phyloP scores from a whole-genome alignment of 2,113 vertebrate genomes.

The Strix aluco region DNA sequence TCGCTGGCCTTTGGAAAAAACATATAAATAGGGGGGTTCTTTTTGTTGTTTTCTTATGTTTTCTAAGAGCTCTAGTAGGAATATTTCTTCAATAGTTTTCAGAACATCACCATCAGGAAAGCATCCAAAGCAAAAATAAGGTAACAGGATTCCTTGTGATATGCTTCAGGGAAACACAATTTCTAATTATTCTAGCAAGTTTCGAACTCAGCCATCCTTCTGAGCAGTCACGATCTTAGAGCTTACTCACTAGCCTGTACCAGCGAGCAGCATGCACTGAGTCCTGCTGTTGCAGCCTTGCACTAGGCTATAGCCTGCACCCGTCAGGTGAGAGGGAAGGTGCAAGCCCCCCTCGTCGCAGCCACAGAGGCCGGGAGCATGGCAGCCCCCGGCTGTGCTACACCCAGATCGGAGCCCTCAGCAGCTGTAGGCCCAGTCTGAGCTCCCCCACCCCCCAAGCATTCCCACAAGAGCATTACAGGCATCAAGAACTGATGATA shows the following conservation, averaged over 20 bases:
- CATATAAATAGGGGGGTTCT: neutral
- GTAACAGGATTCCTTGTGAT: neutral
- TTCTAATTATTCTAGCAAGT: neutral
- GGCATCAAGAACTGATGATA: accelerated
- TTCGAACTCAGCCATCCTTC: neutral
- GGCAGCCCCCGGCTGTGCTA: neutral
- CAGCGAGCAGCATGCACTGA: neutral
- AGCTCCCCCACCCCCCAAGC: neutral
- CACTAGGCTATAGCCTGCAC: neutral
- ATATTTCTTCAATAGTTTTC: neutral
- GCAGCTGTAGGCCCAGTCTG: neutral
- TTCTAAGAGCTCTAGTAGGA: neutral
- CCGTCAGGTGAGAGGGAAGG: neutral
- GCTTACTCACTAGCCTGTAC: neutral
- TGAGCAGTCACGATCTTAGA: neutral
- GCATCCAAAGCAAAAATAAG: neutral
- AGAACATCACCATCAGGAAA: neutral
- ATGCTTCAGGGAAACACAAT: neutral
- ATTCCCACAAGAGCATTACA: accelerated
- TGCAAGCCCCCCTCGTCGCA: neutral
- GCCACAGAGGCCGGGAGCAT: neutral
- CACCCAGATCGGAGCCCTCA: neutral
- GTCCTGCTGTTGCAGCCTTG: neutral
- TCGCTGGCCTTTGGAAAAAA: neutral
- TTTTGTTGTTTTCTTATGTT: neutral